These are phyloP conservation scores for Anastatus disparis DNA, from an alignment of 1,140 invertebrate species.

Conservation along the genomic window DNA sequence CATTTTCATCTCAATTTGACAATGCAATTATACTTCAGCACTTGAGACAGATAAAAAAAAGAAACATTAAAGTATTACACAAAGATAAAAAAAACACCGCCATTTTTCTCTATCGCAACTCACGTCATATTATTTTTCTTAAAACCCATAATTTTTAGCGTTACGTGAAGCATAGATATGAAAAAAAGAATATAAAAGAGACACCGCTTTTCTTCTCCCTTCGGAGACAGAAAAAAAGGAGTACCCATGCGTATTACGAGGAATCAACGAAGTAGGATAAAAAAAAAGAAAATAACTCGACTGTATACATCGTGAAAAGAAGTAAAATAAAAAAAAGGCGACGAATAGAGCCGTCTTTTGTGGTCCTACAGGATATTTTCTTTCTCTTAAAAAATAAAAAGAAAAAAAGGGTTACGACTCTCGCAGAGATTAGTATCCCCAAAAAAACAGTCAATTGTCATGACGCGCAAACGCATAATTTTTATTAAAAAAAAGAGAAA, in stretches of 20 bases:
- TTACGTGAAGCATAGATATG: no score
- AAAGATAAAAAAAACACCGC: not conserved
- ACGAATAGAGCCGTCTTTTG: slow-evolving; percentile 1
- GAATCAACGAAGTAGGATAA: not conserved
- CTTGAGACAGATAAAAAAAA: not conserved
- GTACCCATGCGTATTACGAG: no score
- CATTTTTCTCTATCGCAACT: no score
- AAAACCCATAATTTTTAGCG: no score
- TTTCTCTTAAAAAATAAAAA: not conserved
- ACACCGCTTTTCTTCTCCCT: no score
- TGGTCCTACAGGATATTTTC: not conserved
- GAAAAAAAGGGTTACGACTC: no score
- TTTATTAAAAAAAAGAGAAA: no score
- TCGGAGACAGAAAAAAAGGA: no score
- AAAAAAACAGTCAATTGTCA: slow-evolving; percentile 4
- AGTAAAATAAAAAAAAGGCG: not conserved
- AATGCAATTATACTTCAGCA: not conserved
- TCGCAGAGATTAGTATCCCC: no score
- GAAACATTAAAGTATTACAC: not conserved
- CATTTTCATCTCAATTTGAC: not conserved
- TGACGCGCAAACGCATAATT: slow-evolving; percentile 18
- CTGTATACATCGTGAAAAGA: not conserved
- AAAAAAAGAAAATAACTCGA: not conserved
- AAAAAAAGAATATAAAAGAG: not conserved
- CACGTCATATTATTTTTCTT: no score